Base-by-base conservation (phyloP, 2,113 vertebrate species). In the Tylochromis polylepis region DNA sequence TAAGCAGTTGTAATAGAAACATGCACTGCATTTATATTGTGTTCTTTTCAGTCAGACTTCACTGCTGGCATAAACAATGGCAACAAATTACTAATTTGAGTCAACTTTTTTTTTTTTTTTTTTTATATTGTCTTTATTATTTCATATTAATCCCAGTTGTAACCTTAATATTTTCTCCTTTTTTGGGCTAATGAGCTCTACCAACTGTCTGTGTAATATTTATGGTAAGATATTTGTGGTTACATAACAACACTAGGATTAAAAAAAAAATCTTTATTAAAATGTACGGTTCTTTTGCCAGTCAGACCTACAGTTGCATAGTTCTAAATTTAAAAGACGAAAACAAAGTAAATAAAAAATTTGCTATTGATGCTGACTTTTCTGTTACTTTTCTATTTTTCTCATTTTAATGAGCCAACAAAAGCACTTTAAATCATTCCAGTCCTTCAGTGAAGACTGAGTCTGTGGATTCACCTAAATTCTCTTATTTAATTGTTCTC, bases 401-500 rank as follows among this genome's bases (percentile, higher is more conserved):
- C 22, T 72, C 67, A 7, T 72, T 49, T 72, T 46, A 70, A 27
- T 72, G 67, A 72, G 67, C 22, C 0, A 22, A 72, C 41, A 27
- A 46, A 43, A 72, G 41, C 8, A 4, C 67, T 27, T 72, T 46
- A 0, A 72, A 24, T 27, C 1, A 43, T 5, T 15, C 29, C 29
- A 29, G 29, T 29, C 29, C 14, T 12, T 43, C 41, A 46, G 67
- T 27, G 14, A 46, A 72, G 41, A 6, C 22, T 27, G 41, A 72
- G 67, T 4, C 41, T 46, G 14, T 18, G 22, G 22, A 24, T 72
- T 24, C 24, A 0, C 7, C 65, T 0, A 70, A 70, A 72, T 72
- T 29, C 15, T 72, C 67, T n/a, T 53, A 78, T 49, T 49, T 72
- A 46, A 72, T 46, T 72, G 22, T 72, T 72, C 67, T 46, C 75